Percentiles rank a stretch among this genome's conserved stretches.
phyloP scores from a whole-genome alignment of 2,797 vertebrate genomes.

The Antrozous pallidus region DNA sequence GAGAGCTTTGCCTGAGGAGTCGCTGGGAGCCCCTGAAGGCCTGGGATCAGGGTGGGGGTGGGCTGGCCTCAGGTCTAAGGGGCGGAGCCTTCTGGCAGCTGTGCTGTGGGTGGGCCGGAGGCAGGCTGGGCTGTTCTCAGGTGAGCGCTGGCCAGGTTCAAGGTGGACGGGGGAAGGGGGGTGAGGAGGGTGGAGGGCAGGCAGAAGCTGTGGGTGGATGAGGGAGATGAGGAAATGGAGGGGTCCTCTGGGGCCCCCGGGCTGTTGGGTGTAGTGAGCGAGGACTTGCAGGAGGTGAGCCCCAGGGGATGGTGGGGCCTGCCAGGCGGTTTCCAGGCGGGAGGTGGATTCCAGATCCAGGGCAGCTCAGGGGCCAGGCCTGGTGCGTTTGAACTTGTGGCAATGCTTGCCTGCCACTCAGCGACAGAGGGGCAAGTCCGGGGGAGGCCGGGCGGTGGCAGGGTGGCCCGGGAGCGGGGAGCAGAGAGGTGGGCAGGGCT shows the following conservation, averaged over 20 bases:
- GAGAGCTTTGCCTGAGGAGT: not conserved
- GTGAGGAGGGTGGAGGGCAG: too few relatives aligned
- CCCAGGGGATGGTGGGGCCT: not conserved
- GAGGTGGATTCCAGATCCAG: accelerated
- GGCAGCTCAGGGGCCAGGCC: not conserved
- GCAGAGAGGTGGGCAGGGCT: too few relatives aligned
- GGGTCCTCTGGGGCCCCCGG: not conserved
- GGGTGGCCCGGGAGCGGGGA: not conserved
- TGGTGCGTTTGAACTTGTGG: not conserved
- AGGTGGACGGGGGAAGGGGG: not conserved
- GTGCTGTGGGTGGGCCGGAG: not conserved
- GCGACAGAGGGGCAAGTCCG: not conserved
- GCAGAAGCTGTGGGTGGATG: not conserved
- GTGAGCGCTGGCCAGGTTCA: not conserved
- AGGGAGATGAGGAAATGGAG: not conserved
- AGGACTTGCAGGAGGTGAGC: not conserved
- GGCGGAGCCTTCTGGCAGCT: not conserved
- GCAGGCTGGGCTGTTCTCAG: not conserved
- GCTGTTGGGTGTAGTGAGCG: not conserved
- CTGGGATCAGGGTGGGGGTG: not conserved
- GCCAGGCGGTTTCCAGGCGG: not conserved
- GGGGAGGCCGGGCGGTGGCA: not conserved
- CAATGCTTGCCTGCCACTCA: not conserved
- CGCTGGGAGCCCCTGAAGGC: not conserved
- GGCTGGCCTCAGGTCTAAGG: not conserved